phyloP scores from a whole-genome alignment of 1,140 invertebrate genomes.

The Drosophila nannoptera region DNA sequence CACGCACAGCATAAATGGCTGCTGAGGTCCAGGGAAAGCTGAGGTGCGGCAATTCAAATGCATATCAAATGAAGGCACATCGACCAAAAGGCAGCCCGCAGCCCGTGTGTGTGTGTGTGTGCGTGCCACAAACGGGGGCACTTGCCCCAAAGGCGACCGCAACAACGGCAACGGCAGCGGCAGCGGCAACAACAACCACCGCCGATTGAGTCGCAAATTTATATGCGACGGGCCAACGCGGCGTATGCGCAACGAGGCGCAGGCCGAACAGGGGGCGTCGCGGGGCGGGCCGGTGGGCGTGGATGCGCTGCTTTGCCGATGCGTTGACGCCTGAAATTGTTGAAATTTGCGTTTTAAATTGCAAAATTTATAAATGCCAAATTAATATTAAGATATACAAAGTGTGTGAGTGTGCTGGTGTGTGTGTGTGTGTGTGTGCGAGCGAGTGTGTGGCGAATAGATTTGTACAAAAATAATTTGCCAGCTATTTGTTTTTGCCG shows the following conservation, averaged over 20 bases:
- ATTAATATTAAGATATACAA: constrained; percentile 54
- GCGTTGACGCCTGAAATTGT: constrained; percentile 68
- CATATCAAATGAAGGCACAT: constrained; percentile 65
- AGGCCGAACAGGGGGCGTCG: constrained; percentile 6
- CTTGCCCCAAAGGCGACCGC: constrained; percentile 39
- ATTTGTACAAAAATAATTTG: constrained; percentile 3
- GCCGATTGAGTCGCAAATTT: constrained; percentile 73
- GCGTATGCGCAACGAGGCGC: constrained; percentile 45
- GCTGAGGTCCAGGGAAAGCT: constrained; percentile 13
- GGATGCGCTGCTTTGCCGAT: constrained; percentile 52
- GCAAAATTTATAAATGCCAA: constrained; percentile 57
- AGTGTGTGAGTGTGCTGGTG: no score
- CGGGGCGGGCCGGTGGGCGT: neutral
- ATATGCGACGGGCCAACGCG: constrained; percentile 53
- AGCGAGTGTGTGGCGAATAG: neutral
- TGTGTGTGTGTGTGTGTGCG: constrained; percentile 1
- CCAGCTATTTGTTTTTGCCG: constrained; percentile 1
- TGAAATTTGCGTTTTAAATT: constrained; percentile 64
- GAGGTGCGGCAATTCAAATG: constrained; percentile 59
- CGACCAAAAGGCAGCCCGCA: constrained; percentile 51
- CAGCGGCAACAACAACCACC: constrained; percentile 19
- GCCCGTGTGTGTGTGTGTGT: no score
- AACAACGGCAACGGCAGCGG: constrained; percentile 29
- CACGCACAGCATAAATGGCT: constrained; percentile 33
- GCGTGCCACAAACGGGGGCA: constrained; percentile 49